Evolutionary conservation across 1,140 invertebrate genomes (phyloP).

Genomic region (Bombus pascuorum): DNA sequence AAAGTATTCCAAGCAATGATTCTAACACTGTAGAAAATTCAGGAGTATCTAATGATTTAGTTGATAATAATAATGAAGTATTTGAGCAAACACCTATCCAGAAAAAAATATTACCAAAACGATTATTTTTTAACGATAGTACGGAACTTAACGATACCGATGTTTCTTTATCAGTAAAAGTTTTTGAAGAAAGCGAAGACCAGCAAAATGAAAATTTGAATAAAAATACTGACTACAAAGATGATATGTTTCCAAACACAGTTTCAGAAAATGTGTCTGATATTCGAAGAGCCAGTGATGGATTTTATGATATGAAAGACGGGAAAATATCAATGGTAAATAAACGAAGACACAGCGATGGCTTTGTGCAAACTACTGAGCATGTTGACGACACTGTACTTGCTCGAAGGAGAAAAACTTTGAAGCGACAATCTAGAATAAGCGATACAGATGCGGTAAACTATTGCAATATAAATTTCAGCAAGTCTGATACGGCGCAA

Average conservation of each 20-base stretch:
- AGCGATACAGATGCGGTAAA: conserved; percentile 56
- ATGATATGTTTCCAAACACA: not conserved
- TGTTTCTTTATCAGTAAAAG: not conserved
- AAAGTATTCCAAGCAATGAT: not conserved
- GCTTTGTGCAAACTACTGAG: conserved; percentile 50
- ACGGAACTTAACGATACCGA: conserved; percentile 38
- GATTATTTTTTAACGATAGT: conserved; percentile 58
- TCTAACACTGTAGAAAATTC: not conserved
- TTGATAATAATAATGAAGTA: conserved; percentile 26
- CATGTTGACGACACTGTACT: conserved; percentile 20
- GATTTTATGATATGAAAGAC: conserved; percentile 41
- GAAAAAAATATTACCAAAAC: conserved; percentile 46
- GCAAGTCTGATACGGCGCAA: conserved; percentile 17
- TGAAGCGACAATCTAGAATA: conserved; percentile 73
- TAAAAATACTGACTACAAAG: not conserved
- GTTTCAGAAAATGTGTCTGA: conserved; percentile 18
- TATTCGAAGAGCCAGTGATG: conserved; percentile 70
- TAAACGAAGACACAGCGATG: conserved; percentile 71
- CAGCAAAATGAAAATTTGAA: conserved; percentile 6
- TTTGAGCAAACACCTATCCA: conserved; percentile 1
- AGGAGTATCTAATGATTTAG: conserved; percentile 26
- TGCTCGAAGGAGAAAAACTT: conserved; percentile 61
- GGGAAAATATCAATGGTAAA: conserved; percentile 34
- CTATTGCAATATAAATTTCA: conserved; percentile 33
- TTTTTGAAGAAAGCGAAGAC: not conserved